These are phyloP conservation scores for Vanacampus margaritifer DNA, from an alignment of 2,113 vertebrate species.

Conservation along the genomic window DNA sequence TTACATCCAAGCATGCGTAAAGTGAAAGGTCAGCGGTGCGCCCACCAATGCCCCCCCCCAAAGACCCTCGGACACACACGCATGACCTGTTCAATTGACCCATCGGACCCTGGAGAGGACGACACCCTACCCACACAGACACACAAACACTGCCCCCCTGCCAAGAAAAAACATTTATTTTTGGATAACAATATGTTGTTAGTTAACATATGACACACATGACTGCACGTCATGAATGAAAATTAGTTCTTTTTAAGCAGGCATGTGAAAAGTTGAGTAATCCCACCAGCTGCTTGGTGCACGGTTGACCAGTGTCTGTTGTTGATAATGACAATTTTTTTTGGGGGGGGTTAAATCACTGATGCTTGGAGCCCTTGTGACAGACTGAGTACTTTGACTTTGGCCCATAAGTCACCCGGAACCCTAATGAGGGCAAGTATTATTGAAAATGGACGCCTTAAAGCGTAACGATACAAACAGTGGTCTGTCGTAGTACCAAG, in stretches of 20 bases:
- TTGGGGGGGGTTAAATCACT: not conserved
- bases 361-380: no score
- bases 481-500: no score
- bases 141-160: not conserved
- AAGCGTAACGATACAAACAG: no score
- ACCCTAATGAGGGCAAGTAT: no score
- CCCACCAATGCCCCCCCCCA: slow-evolving; percentile 7
- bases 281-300: not conserved
- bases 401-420: no score
- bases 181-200: slow-evolving; percentile 14
- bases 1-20: slow-evolving; percentile 4
- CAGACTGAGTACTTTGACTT: no score
- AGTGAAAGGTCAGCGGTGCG: slow-evolving; percentile 31
- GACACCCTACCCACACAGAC: not conserved
- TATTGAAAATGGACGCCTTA: no score
- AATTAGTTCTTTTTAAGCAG: not conserved
- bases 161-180: slow-evolving; percentile 10
- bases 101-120: slow-evolving; percentile 24
- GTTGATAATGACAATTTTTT: not conserved
- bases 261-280: not conserved
- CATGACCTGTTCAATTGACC: slow-evolving; percentile 62
- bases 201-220: slow-evolving; percentile 13
- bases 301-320: not conserved
- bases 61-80: slow-evolving; percentile 2
- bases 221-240: not conserved